Base-by-base conservation (phyloP, 2,113 vertebrate species). In the Brachyistius frenatus region DNA sequence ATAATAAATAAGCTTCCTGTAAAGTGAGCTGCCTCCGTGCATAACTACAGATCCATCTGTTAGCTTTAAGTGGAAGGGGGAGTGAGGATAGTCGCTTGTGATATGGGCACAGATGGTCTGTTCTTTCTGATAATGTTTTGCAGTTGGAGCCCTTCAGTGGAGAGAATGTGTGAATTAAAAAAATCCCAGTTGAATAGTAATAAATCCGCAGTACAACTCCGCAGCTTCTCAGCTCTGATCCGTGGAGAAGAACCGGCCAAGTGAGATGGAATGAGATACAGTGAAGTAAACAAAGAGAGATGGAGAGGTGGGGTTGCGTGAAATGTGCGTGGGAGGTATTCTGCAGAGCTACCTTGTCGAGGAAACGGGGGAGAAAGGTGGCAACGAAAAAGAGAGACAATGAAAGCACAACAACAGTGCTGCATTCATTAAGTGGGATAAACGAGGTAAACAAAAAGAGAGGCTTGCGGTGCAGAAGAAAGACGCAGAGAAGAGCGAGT, bases 91-190 rank as follows among this genome's bases (percentile, higher is more conserved):
- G 86, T 66, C n/a, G 72, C 73, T 52, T 52, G 75, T 73, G 83
- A 80, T 85, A 23, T 11, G 7, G 53, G 64, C 77, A 66, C 91
- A 91, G 89, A 93, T 91, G 91, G 89, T 87, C 68, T 68, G 76
- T 86, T 90, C 80, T 87, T 44, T 79, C 58, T 73, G 87, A 76
- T 86, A 84, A 81, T 73, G 88, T 88, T 82, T 78, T 72, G 11
- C 77, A 70, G 80, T 87, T 36, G 72, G 75, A 83, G 75, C 61
- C 35, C 33, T 23, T 84, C 76, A 76, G 56, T 33, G 35, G 76
- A 53, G 73, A 66, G 37, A 84, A 72, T 44, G 76, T 89, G 86
- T 77, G 81, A 86, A 87, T 81, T 88, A 83, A 90, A 83, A 83
- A 90, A 85, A 66, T 87, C 86, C 80, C 81, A 62, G 82, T 64